Evolutionary conservation across 2,113 vertebrate species (phyloP).

Genomic region (Microtus pennsylvanicus): DNA sequence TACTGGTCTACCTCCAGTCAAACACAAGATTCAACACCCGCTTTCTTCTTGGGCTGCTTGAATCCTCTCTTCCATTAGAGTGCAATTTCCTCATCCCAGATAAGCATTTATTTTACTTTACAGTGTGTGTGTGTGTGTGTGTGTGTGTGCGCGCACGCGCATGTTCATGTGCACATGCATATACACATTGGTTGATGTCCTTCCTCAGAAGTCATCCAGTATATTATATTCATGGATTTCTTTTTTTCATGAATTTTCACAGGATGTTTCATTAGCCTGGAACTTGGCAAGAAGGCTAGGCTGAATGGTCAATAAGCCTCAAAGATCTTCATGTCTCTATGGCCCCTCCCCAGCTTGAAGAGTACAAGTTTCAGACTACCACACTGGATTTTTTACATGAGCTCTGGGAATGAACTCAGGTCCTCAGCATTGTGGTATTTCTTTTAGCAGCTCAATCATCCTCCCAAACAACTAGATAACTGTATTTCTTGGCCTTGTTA

Average conservation of each 20-base stretch:
- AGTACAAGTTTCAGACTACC: not conserved
- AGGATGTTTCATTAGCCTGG: not conserved
- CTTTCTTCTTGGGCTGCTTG: not conserved
- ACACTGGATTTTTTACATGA: not conserved
- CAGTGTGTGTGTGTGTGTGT: not conserved
- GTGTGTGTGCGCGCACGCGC: too few relatives aligned
- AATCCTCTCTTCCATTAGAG: not conserved
- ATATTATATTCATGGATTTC: not conserved
- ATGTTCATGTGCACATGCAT: too few relatives aligned
- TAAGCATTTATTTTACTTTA: not conserved
- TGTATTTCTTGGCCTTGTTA: not conserved
- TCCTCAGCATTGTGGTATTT: not conserved
- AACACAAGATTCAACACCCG: not conserved
- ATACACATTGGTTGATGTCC: not conserved
- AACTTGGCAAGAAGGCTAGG: not conserved
- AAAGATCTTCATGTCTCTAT: not conserved
- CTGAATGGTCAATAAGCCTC: not conserved
- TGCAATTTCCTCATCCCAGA: not conserved
- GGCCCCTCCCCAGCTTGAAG: not conserved
- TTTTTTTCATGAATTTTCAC: not conserved
- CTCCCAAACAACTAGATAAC: not conserved
- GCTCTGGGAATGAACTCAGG: not conserved
- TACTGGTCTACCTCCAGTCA: not conserved
- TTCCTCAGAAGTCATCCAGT: not conserved
- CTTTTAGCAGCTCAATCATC: not conserved